phyloP scores from a whole-genome alignment of 2,113 vertebrate species.

The Sturnira hondurensis region DNA sequence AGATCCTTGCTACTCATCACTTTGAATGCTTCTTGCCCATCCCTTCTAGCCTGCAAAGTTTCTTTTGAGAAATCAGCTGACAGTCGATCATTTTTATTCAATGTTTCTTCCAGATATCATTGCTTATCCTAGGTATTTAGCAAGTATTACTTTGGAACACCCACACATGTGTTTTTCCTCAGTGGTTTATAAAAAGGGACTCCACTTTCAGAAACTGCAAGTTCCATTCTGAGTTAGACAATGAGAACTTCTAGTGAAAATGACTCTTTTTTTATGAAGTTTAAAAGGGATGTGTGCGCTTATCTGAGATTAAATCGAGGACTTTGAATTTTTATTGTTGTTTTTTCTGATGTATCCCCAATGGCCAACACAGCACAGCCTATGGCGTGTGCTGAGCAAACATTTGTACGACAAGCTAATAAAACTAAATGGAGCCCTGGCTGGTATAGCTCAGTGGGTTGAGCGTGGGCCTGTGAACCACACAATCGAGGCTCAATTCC shows the following conservation, averaged over 20 bases:
- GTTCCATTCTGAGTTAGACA: background rate
- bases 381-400: background rate
- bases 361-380: background rate
- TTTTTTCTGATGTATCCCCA: background rate
- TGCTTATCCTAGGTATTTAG: background rate
- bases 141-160: background rate
- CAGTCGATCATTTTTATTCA: background rate
- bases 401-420: background rate
- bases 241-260: background rate
- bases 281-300: background rate
- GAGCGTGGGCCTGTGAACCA: too few relatives aligned
- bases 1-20: too few relatives aligned
- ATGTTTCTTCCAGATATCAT: background rate
- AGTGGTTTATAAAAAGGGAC: background rate
- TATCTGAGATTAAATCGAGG: background rate
- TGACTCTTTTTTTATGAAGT: background rate
- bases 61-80: too few relatives aligned
- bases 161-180: background rate
- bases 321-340: background rate
- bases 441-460: too few relatives aligned
- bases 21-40: too few relatives aligned
- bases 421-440: background rate
- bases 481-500: too few relatives aligned
- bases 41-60: too few relatives aligned
- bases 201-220: background rate